phyloP scores from a whole-genome alignment of 2,797 vertebrate species.

The Valencia hispanica region DNA sequence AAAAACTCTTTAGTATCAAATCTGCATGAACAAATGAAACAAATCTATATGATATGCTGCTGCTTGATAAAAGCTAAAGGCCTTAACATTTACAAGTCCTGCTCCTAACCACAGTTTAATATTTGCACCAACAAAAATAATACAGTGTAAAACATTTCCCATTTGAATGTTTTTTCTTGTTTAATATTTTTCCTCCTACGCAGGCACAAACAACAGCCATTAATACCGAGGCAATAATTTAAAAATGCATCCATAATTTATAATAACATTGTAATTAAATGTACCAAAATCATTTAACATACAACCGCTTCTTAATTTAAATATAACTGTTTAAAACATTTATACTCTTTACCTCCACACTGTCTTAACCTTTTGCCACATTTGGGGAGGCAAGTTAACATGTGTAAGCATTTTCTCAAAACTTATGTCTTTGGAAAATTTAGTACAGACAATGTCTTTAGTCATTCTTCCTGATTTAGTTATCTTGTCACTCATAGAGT shows the following conservation, averaged over 20 bases:
- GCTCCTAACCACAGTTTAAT: neutral
- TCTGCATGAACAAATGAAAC: conserved; percentile 11
- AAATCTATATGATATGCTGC: conserved; percentile 10
- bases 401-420: neutral
- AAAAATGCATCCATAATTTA: too few relatives aligned
- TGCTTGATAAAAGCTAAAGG: conserved; percentile 19
- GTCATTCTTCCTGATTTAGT: neutral
- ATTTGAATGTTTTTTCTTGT: neutral
- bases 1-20: neutral
- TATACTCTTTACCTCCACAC: neutral
- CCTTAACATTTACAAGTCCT: conserved; percentile 8
- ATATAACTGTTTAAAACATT: neutral
- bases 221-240: too few relatives aligned
- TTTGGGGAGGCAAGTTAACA: neutral
- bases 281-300: neutral
- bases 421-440: neutral
- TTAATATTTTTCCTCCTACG: neutral
- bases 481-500: neutral
- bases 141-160: neutral
- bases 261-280: neutral
- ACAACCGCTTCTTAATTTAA: neutral
- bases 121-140: neutral
- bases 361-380: neutral
- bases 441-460: neutral
- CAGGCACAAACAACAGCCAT: neutral